Conservation (phyloP, 2,888 invertebrate species). For the Tineola bisselliella region DNA sequence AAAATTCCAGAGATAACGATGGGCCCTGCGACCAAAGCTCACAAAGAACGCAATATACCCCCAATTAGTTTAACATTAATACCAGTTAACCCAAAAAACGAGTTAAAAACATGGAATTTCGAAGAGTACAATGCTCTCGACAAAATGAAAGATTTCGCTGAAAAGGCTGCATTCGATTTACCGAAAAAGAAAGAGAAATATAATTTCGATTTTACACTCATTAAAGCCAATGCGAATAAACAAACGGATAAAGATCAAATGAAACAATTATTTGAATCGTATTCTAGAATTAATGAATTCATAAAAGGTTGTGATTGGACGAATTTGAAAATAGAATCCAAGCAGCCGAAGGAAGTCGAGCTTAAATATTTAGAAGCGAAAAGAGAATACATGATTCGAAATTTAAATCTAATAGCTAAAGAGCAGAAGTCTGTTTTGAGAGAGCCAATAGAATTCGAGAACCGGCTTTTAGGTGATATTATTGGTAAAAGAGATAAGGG, state of each 20-base stretch:
- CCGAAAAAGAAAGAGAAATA: slow-evolving; percentile 42
- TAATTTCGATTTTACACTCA: slow-evolving; percentile 34
- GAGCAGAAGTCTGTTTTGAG: slow-evolving; percentile 42
- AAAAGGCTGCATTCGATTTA: slow-evolving; percentile 56
- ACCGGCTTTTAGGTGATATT: slow-evolving; percentile 38
- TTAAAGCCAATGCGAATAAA: slow-evolving; percentile 36
- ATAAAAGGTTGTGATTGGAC: slow-evolving; percentile 64
- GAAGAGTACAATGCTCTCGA: slow-evolving; percentile 61
- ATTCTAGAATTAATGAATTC: slow-evolving; percentile 58
- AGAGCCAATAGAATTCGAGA: slow-evolving; percentile 52
- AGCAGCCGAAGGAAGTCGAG: slow-evolving; percentile 42
- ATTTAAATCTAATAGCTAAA: slow-evolving; percentile 55
- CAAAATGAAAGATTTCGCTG: slow-evolving; percentile 63
- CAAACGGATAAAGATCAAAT: slow-evolving; percentile 38
- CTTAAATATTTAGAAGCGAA: slow-evolving; percentile 58
- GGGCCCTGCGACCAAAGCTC: slow-evolving; percentile 39
- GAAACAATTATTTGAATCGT: slow-evolving; percentile 52
- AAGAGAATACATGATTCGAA: slow-evolving; percentile 60
- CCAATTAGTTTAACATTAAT: slow-evolving; percentile 59
- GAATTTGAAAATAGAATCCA: slow-evolving; percentile 31
- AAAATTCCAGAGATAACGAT: slow-evolving; percentile 48
- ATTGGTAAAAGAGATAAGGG: slow-evolving; percentile 45
- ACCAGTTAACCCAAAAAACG: slow-evolving; percentile 50
- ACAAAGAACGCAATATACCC: slow-evolving; percentile 51
- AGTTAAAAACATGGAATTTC: slow-evolving; percentile 38